Conservation (phyloP, 2,797 vertebrate genomes). For the Phrynocephalus guinanensis region DNA sequence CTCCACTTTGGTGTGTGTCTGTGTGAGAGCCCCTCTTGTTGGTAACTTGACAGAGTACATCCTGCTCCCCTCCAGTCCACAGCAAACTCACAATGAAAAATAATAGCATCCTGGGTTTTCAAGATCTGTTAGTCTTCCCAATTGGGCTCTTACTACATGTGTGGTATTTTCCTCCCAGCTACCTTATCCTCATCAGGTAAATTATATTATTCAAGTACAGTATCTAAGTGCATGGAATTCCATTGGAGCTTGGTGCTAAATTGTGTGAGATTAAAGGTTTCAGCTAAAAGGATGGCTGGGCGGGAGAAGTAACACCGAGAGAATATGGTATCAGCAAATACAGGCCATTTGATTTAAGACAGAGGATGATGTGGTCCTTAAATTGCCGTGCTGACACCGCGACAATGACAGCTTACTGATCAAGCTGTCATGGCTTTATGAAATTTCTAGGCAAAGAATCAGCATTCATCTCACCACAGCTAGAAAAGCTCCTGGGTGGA, state of each 20-base stretch:
- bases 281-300: no score
- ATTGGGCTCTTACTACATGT: neutral
- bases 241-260: neutral
- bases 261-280: neutral
- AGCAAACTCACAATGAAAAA: neutral
- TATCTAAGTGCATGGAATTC: neutral
- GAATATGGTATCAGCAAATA: neutral
- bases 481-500: neutral
- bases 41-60: no score
- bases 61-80: no score
- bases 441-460: neutral
- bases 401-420: neutral
- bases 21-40: neutral
- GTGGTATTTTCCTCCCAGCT: neutral
- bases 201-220: neutral
- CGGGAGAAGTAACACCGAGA: neutral
- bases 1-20: neutral
- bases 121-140: neutral
- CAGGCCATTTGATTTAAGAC: neutral
- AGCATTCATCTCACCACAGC: neutral
- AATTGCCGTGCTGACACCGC: no score
- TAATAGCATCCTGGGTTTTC: neutral
- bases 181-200: neutral
- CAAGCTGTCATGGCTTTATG: neutral
- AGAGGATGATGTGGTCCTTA: neutral